Conservation (phyloP, 2,888 invertebrate genomes). For the Pimpla rufipes region DNA sequence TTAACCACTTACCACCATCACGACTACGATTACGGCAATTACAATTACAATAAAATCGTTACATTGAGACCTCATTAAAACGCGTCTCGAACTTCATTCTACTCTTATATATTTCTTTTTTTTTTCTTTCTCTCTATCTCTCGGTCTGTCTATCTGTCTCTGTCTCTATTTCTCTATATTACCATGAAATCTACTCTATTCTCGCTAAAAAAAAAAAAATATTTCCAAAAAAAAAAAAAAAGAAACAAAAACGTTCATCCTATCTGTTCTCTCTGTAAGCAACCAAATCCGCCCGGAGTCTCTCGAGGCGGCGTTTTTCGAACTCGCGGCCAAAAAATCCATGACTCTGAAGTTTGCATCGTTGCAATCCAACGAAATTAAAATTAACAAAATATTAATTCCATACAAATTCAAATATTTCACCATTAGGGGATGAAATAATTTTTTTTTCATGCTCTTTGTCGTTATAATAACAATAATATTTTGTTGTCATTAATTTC, state of each 20-base stretch:
- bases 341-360: too few species aligned
- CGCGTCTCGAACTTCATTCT: slow-evolving; percentile 75
- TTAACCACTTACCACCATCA: slow-evolving; percentile 83
- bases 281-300: background rate
- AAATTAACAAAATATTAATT: too few species aligned
- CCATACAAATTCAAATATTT: too few species aligned
- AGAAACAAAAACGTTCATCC: slow-evolving; percentile 35
- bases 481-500: too few species aligned
- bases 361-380: too few species aligned
- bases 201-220: slow-evolving; percentile 6
- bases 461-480: too few species aligned
- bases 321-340: too few species aligned
- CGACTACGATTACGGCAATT: slow-evolving; percentile 84
- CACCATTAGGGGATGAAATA: too few species aligned
- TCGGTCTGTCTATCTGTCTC: slow-evolving; percentile 37
- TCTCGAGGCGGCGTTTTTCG: slow-evolving; percentile 1
- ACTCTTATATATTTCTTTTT: slow-evolving; percentile 59
- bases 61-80: slow-evolving; percentile 84
- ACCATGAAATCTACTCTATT: slow-evolving; percentile 32
- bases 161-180: slow-evolving; percentile 35
- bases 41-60: slow-evolving; percentile 84
- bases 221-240: slow-evolving; percentile 30
- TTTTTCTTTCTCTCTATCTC: slow-evolving; percentile 53
- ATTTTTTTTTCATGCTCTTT: too few species aligned
- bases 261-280: slow-evolving; percentile 15